Evolutionary conservation across 2,797 vertebrate genomes (phyloP).

Genomic region (Pempheris klunzingeri): DNA sequence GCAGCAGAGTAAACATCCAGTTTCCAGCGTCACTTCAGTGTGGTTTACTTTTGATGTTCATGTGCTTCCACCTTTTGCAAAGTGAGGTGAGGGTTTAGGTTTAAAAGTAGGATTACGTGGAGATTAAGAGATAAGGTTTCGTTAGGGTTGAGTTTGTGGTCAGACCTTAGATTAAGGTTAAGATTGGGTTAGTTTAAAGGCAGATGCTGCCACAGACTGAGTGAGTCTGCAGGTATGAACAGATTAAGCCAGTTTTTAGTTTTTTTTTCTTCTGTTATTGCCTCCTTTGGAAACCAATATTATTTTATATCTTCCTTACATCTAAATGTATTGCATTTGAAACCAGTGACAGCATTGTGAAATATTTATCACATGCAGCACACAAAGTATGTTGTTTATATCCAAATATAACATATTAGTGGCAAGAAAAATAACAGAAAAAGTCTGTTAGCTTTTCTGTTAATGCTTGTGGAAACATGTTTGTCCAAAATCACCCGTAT

Average conservation of each 20-base stretch:
- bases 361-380: background rate
- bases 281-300: background rate
- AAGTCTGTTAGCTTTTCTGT: background rate
- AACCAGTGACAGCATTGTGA: background rate
- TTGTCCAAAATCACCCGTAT: background rate
- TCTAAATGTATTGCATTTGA: background rate
- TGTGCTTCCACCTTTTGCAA: background rate
- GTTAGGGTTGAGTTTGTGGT: background rate
- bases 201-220: too few species aligned
- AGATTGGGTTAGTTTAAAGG: background rate
- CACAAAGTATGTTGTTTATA: background rate
- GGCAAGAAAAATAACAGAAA: conserved; percentile 1
- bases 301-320: background rate
- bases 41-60: background rate
- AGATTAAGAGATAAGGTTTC: background rate
- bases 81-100: background rate
- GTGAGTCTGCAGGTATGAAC: background rate
- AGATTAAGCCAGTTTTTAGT: background rate
- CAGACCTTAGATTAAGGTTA: background rate
- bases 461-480: background rate
- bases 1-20: conserved; percentile 12
- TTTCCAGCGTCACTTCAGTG: conserved; percentile 2
- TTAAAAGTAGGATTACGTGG: background rate
- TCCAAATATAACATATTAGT: background rate
- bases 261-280: background rate